phyloP scores from a whole-genome alignment of 2,113 vertebrate genomes.

The Pituophis catenifer region DNA sequence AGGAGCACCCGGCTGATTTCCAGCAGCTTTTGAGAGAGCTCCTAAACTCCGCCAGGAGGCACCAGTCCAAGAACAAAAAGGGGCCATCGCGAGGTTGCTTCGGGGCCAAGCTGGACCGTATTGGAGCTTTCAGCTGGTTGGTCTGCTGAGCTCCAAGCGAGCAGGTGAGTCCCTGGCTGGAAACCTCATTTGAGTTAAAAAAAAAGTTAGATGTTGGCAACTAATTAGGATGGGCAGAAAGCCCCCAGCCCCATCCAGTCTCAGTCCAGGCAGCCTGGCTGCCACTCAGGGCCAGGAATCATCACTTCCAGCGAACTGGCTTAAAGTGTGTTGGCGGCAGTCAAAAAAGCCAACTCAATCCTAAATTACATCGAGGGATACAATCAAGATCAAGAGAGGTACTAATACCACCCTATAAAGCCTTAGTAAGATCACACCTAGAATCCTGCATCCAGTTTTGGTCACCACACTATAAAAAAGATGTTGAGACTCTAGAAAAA shows the following conservation, averaged over 20 bases:
- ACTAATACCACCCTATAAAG: no score
- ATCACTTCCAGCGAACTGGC: not conserved
- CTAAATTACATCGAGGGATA: no score
- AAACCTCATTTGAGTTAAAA: not conserved
- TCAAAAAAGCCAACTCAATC: no score
- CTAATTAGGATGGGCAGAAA: not conserved
- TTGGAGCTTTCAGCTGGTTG: conserved; percentile 66
- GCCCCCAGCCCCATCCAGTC: not conserved
- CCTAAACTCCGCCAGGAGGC: conserved; percentile 16
- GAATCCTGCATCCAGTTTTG: no score
- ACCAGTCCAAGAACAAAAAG: conserved; percentile 57
- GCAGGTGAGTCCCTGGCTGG: not conserved
- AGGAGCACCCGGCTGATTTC: not conserved
- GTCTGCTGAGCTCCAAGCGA: conserved; percentile 46
- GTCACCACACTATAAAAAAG: no score
- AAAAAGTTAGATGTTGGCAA: not conserved
- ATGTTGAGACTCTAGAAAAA: no score
- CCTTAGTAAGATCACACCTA: no score
- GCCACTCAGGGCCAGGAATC: not conserved
- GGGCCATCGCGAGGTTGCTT: conserved; percentile 63
- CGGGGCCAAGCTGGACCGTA: conserved; percentile 67
- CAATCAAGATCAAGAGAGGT: no score
- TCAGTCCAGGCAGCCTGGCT: not conserved
- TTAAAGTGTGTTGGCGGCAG: not conserved
- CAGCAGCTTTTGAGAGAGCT: conserved; percentile 44